Base-by-base conservation (phyloP, 2,888 invertebrate genomes). In the Furcula furcula region DNA sequence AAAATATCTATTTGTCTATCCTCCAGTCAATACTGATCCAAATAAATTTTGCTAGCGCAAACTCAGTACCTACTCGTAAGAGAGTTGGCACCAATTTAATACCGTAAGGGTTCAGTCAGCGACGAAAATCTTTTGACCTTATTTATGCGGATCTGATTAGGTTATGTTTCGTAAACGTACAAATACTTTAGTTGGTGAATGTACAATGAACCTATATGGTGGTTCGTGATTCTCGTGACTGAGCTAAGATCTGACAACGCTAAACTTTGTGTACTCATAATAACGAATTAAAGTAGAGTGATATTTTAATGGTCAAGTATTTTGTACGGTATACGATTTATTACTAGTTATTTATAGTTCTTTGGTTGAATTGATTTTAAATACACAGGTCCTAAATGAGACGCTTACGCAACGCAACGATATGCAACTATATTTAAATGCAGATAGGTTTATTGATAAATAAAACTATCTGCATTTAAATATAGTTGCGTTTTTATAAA, bases 191-290 rank as follows among this genome's bases (percentile, higher is more conserved):
- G 23, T 12, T 7, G 12, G 12, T 34, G 50, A 55, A 43, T 47
- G 42, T 41, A 34, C 48, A 40, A 39, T 45, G 45, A 47, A 56
- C 65, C n/a, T n/a, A n/a, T n/a, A 60, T 60, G 57, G 53, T 40
- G 52, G 65, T 34, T 74, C 74, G 75, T 74, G 74, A 65, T 57
- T 66, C 63, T 68, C 70, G 71, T 70, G 71, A 65, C 62, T 69
- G 54, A 39, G 36, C 61, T 36, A 46, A 46, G 54, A 73, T 72
- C 68, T 62, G 65, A 59, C 63, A 71, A 67, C 64, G 57, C 46
- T 46, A 40, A 27, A 31, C 39, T 36, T 58, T 53, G 55, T 50
- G 54, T 56, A 60, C 56, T 68, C 65, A 60, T 73, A 62, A 65
- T 59, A 51, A 52, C 45, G 48, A 43, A 55, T 52, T 45, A 60